Evolutionary conservation across 2,888 invertebrate genomes (phyloP).

Genomic region (Sminthurinus aureus): DNA sequence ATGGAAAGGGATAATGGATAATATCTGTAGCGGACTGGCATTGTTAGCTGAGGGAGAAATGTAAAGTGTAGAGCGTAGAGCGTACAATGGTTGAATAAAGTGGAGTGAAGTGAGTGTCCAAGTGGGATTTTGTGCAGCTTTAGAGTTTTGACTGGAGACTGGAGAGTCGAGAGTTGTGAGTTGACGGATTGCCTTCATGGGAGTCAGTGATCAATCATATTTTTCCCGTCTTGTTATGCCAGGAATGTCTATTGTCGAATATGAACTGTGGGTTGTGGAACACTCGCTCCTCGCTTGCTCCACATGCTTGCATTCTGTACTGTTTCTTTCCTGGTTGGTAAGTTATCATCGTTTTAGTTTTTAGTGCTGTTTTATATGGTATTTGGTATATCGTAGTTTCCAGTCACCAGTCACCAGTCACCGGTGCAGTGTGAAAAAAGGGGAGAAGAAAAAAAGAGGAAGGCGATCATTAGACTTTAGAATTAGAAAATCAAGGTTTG

Average conservation of each 20-base stretch:
- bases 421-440: background rate
- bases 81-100: background rate
- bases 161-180: background rate
- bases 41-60: background rate
- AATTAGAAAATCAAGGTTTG: too few relatives aligned
- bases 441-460: background rate
- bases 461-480: conserved; percentile 12
- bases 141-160: too few relatives aligned
- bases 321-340: too few relatives aligned
- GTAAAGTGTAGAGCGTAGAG: background rate
- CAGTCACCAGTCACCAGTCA: too few relatives aligned
- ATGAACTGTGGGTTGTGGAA: background rate
- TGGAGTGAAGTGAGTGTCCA: background rate
- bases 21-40: too few relatives aligned
- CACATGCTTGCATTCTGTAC: too few relatives aligned
- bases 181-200: conserved; percentile 14
- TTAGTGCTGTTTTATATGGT: too few relatives aligned
- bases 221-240: background rate
- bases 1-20: too few relatives aligned
- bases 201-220: conserved; percentile 14
- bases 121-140: background rate
- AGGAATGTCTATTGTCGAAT: background rate
- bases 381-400: too few relatives aligned
- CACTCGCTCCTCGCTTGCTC: too few relatives aligned
- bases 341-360: too few relatives aligned